phyloP scores from a whole-genome alignment of 2,888 invertebrate species.

The Carpatolechia fugitivella region DNA sequence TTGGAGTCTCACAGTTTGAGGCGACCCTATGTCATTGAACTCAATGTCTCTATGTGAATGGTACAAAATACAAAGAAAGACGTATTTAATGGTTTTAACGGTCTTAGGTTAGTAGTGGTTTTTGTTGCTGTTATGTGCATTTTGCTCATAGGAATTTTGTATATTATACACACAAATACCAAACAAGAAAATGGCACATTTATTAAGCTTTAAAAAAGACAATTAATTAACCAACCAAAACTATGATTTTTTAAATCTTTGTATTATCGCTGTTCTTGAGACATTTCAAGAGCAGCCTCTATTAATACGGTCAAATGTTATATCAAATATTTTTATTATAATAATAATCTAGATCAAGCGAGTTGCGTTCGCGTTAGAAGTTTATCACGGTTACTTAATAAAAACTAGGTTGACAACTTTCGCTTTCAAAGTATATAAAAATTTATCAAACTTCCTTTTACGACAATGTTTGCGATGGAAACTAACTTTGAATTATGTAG shows the following conservation, averaged over 20 bases:
- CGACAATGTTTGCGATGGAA: no score
- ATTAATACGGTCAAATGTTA: not conserved
- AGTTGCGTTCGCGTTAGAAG: not conserved
- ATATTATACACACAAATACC: not conserved
- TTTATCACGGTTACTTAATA: slow-evolving; percentile 3
- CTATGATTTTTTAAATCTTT: no score
- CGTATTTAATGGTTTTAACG: slow-evolving; percentile 50
- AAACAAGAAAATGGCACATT: no score
- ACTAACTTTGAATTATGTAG: no score
- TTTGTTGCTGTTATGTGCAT: slow-evolving; percentile 4
- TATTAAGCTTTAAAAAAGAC: no score
- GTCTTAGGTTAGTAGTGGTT: slow-evolving; percentile 27
- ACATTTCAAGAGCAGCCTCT: not conserved
- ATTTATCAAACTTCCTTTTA: no score
- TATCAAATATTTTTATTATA: not conserved
- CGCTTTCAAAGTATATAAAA: not conserved
- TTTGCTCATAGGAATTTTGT: slow-evolving; percentile 3
- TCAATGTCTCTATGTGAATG: slow-evolving; percentile 33
- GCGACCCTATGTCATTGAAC: slow-evolving; percentile 12
- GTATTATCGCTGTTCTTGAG: no score
- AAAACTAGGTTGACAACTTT: slow-evolving; percentile 1
- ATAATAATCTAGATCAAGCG: not conserved
- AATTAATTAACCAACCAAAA: no score
- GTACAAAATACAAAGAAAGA: slow-evolving; percentile 28
- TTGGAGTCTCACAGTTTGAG: slow-evolving; percentile 3